Evolutionary conservation across 1,140 invertebrate genomes (phyloP), one percentile per base, ranked within the genome.

Genomic region (Saccostrea glomerata): DNA sequence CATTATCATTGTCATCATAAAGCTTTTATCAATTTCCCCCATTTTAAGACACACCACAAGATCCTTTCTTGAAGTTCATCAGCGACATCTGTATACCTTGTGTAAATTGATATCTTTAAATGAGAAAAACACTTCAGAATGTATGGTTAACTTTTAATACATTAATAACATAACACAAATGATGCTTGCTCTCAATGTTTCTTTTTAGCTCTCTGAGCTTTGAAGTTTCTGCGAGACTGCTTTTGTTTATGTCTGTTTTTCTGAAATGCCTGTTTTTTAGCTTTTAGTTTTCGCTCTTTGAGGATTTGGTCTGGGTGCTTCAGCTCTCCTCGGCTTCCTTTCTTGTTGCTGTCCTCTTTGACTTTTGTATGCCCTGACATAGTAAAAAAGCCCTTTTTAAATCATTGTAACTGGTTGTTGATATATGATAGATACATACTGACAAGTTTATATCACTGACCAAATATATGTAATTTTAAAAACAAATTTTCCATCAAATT

Each of bases 221-320:
- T 87, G 17, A 86, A 83, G 47, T 86, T 88, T 84, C 89, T 90
- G 17, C 86, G 56, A 60, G 92, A 93, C 82, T 91, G 88, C 82
- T 92, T 92, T 30, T 73, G 85, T 47, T 70, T 93, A 92, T 94
- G 95, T 70, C 95, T 93, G 56, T 95, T 92, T 77, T 94, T 93
- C 88, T 94, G 94, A 87, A 92, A 94, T 66, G 92, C 89, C 83
- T 95, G 90, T 83, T 96, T 96, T 89, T 95, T 96, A 83, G 96
- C 96, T 47, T 96, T 95, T 4, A 95, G 90, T 84, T 96, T 95
- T 86, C 97, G 95, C 2, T 95, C 95, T 92, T 97, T 97, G 4
- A 97, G 92, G 88, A 97, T 97, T 92, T 97, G 96, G 87, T 97
- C 97, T 0, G 96, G 96, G 25, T 94, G 96, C 91, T 96, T 92